Evolutionary conservation across 92 coral and sea anemone species (phyloP), one percentile per base, ranked within the genome.

Genomic region (Zoanthus gigantus): DNA sequence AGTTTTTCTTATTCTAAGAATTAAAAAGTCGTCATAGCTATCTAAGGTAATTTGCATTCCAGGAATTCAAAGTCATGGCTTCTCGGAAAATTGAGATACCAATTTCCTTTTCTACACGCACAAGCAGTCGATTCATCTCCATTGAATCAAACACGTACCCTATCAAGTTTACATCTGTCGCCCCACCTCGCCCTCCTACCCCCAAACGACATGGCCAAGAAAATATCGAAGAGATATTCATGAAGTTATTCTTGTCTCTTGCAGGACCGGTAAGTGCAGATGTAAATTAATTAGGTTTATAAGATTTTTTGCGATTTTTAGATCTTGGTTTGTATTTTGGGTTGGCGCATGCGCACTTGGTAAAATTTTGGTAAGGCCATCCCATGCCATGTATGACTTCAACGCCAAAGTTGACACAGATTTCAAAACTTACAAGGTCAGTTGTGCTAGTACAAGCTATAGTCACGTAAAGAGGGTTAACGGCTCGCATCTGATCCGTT

Each of bases 211-310:
- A 53, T 0, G 82, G 82, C 8, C 85, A 81, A 71, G 58, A 67
- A 10, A 46, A 81, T 31, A 67, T 81, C 8, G 75, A 81, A 28
- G 85, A 81, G 45, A 81, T 47, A 23, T 81, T 65, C 57, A 67
- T 66, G 85, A 81, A 65, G 75, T 47, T 81, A 31, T 81, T 81
- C 15, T 48, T 81, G 61, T 81, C 85, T 47, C 85, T 81, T 46
- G 85, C 85, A 2, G 85, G 85, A 46, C 76, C 85, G 45, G 85
- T 81, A 28, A 81, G 83, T 57, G 10, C 30, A 57, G 17, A 31
- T 12, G 12, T 57, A 5, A 37, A 14, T 58, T 30, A 32, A 0
- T 30, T 77, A 9, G 2, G 42, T 37, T 37, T 37, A 37, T 37
- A 37, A 2, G 4, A 2, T 37, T 37, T 37, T 2, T 37, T 37